These are phyloP conservation scores for Danio jaintianensis DNA, from an alignment of 2,797 vertebrate species.

Conservation along the genomic window DNA sequence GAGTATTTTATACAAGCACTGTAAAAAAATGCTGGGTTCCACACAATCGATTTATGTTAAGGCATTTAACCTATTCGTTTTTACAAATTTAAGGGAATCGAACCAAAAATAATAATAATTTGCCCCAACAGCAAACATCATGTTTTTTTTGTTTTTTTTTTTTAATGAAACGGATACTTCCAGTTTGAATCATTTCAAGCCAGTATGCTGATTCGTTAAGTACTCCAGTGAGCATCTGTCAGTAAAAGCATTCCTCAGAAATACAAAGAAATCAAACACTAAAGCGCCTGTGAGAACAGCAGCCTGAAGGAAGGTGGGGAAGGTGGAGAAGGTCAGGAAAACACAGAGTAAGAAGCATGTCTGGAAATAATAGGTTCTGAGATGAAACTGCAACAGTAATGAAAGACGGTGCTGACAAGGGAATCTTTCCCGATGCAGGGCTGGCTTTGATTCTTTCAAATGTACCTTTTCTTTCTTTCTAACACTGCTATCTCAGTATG, in stretches of 20 bases:
- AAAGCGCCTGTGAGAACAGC: neutral
- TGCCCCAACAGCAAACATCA: neutral
- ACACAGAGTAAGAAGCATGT: conserved; percentile 15
- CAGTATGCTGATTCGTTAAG: neutral
- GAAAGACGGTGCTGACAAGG: neutral
- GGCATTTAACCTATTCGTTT: too few species aligned
- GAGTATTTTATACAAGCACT: too few species aligned
- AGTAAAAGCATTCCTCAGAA: conserved; percentile 7
- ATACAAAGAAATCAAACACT: conserved; percentile 13
- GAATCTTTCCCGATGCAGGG: neutral
- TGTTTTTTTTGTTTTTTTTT: neutral
- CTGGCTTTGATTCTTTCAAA: conserved; percentile 4
- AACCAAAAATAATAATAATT: too few species aligned
- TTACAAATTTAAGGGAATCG: too few species aligned
- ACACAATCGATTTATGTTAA: too few species aligned
- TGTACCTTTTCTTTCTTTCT: neutral
- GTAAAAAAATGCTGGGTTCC: too few species aligned
- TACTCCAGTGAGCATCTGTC: neutral
- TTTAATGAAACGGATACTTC: neutral
- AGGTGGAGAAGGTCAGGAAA: conserved; percentile 4
- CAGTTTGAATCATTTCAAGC: neutral
- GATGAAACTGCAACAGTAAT: conserved; percentile 15
- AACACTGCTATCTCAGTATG: neutral
- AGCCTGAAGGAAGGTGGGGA: conserved; percentile 16
- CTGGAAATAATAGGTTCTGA: conserved; percentile 33